phyloP scores from a whole-genome alignment of 2,797 vertebrate genomes.

The Peromyscus attwateri region DNA sequence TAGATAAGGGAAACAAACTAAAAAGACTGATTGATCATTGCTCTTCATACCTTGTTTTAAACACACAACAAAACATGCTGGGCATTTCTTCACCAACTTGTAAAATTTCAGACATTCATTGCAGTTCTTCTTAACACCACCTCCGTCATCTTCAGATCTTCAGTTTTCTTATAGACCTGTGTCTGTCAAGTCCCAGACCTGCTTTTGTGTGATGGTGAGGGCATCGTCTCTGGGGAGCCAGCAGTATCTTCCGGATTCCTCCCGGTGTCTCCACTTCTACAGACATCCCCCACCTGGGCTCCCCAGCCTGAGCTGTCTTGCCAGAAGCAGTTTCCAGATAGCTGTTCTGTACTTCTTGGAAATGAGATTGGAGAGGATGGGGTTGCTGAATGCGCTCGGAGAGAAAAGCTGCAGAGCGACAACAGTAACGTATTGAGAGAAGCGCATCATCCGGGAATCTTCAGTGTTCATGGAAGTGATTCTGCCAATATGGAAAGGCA shows the following conservation, averaged over 20 bases:
- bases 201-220: not conserved
- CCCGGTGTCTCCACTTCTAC: constrained; percentile 57
- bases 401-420: constrained; percentile 95
- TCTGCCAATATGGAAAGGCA: constrained; percentile 94
- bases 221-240: not conserved
- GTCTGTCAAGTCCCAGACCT: not conserved
- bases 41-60: not conserved
- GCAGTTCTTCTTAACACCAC: not conserved
- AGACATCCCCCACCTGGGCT: constrained; percentile 57
- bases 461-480: constrained; percentile 90
- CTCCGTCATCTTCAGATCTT: rapidly evolving
- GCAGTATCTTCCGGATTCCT: constrained; percentile 85
- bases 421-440: constrained; percentile 94
- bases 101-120: not conserved
- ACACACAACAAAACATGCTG: not conserved
- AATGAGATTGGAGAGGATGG: constrained; percentile 94
- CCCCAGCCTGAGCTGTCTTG: constrained; percentile 77
- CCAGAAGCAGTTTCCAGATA: constrained; percentile 89
- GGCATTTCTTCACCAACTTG: constrained; percentile 21
- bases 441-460: constrained; percentile 85
- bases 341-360: constrained; percentile 93
- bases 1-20: too few relatives aligned
- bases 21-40: not conserved
- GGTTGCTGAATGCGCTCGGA: constrained; percentile 94
- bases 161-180: not conserved